Evolutionary conservation across 1,140 invertebrate genomes (phyloP), one percentile per base, ranked within the genome.

Genomic region (Drosophila cardini): DNA sequence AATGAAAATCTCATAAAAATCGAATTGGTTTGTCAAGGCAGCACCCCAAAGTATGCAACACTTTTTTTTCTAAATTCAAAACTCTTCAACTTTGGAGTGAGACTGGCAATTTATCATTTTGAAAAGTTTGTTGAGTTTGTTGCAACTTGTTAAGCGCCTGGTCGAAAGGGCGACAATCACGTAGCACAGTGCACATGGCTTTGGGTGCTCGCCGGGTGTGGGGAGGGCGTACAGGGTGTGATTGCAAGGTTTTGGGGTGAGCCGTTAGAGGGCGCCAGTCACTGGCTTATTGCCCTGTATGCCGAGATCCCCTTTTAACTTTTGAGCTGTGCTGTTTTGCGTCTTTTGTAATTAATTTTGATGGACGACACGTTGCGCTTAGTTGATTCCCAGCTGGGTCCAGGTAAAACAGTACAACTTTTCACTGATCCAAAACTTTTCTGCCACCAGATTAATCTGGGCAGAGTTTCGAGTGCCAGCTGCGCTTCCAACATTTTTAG

Each of bases 321-420:
- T 91, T 90, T 90, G 80, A 79, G 79, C 80, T 40, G 34, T 82
- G 62, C 38, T 11, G 63, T 42, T 69, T 32, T 68, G 76, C 71
- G 60, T 68, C 77, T 86, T 90, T 91, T 83, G 80, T 90, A 91
- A 90, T 90, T 90, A 90, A 90, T 91, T 90, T 90, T 90, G 89
- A 90, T 90, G 89, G 89, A 91, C 77, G 83, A 90, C 87, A 81
- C 77, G 79, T 85, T 84, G 74, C 74, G 84, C 77, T 90, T 78
- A 90, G 86, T 80, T 86, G 78, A 70, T 58, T 53, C 50, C 40
- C 76, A 63, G 73, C 72, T 81, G 78, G 71, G 73, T 48, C 63
- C 83, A 82, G 79, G 83, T 72, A 68, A 60, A 69, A 53, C 60
- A 65, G 42, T 2, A 74, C 52, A 87, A 89, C 80, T 89, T 87